Conservation (phyloP, 2,888 invertebrate genomes). For the Luffia ferchaultella region DNA sequence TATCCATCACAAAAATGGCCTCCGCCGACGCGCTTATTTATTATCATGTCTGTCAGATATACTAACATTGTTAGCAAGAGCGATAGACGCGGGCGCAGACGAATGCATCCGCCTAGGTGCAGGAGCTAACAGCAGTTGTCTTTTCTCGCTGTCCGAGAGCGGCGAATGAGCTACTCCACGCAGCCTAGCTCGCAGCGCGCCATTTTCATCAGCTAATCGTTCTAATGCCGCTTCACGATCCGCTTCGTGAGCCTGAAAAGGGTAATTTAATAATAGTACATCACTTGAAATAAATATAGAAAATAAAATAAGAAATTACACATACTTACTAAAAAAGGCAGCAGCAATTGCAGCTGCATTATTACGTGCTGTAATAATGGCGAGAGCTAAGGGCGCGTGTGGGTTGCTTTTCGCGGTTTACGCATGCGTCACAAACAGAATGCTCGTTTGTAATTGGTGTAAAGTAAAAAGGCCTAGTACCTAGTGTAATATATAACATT, state of each 20-base stretch:
- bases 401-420: no score
- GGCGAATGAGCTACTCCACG: conserved; percentile 84
- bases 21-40: no score
- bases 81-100: conserved; percentile 83
- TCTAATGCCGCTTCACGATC: conserved; percentile 70
- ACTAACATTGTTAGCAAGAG: conserved; percentile 49
- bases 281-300: conserved; percentile 1
- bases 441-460: no score
- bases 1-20: no score
- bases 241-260: conserved; percentile 53
- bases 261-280: no score
- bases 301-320: not conserved
- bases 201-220: conserved; percentile 80
- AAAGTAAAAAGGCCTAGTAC: no score
- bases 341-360: no score
- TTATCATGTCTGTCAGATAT: no score
- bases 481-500: no score
- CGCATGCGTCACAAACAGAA: no score
- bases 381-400: no score
- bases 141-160: conserved; percentile 83
- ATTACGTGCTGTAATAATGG: no score
- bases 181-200: conserved; percentile 74
- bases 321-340: not conserved
- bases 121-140: conserved; percentile 77
- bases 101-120: conserved; percentile 72